Evolutionary conservation across 2,888 invertebrate species (phyloP), one percentile per base, ranked within the genome.

Genomic region (Acholoe squamosa): DNA sequence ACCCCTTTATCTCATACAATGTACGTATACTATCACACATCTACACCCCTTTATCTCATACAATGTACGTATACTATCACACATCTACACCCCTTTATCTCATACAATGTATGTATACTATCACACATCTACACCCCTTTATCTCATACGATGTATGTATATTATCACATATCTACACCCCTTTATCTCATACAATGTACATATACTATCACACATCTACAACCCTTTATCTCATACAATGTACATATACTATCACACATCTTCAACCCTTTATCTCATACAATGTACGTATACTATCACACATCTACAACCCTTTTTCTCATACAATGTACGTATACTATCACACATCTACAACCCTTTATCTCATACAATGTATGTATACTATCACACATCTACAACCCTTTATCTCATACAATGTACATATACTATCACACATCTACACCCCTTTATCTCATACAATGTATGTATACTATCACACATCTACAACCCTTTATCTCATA

Each of bases 41-140:
- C 96, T 99, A 88, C 97, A 97, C 93, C 98, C 99, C 0, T 98
- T 98, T 95, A 98, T 98, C 0, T 98, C 98, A 95, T 99, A 99
- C 95, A 97, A 97, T 96, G 98, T 98, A 96, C 96, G 97, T 95
- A 31, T 33, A 43, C n/a, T n/a, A n/a, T 98, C 14, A 97, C 97
- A 92, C 97, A 97, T 93, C 96, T 99, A 88, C 97, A 97, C 93
- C 98, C 99, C 0, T 98, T 98, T 95, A 98, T 98, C 0, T 98
- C 98, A 95, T 99, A 99, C 95, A 97, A 97, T 96, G 98, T 98
- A 96, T 96, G 97, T 95, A 31, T 33, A 43, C n/a, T n/a, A n/a
- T 98, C 14, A 97, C 97, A 92, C 97, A 97, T 93, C 96, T 99
- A 88, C 97, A 97, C 93, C 98, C 99, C 0, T 98, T 98, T 95